Percentiles rank a stretch among this genome's conserved stretches.
phyloP scores from a whole-genome alignment of 2,888 invertebrate species.

The Crossocerus cetratus region DNA sequence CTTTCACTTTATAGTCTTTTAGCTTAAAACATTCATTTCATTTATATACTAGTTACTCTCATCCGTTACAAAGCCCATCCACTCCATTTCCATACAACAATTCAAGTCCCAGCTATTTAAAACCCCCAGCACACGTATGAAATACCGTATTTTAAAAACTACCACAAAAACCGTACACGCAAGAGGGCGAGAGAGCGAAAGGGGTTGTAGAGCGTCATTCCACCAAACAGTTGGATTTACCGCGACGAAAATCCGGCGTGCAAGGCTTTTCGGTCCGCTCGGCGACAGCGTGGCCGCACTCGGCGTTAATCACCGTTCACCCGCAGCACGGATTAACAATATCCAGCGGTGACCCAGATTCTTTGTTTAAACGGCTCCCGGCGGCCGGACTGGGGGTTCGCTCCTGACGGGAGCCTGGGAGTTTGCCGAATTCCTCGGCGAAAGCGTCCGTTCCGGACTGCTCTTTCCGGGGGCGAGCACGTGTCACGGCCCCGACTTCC shows the following conservation, averaged over 20 bases:
- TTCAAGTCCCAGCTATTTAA: no score
- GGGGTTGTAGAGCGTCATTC: neutral
- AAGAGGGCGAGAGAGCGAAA: no score
- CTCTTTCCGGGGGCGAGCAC: no score
- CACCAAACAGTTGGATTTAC: neutral
- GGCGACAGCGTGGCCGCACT: constrained; percentile 12
- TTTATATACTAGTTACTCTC: no score
- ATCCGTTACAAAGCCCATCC: no score
- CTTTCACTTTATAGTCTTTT: no score
- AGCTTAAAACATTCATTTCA: no score
- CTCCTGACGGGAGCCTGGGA: neutral
- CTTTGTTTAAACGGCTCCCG: constrained; percentile 33
- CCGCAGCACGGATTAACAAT: constrained; percentile 42
- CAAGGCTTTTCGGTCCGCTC: constrained; percentile 21
- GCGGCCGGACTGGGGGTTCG: neutral
- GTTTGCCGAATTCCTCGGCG: neutral
- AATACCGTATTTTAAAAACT: no score
- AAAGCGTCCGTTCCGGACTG: no score
- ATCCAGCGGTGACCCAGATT: constrained; percentile 47
- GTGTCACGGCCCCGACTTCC: neutral
- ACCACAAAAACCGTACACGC: no score
- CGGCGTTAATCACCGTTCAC: constrained; percentile 46
- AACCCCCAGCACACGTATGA: no score
- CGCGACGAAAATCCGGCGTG: constrained; percentile 30
- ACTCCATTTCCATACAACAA: no score